Evolutionary conservation across 2,113 vertebrate genomes (phyloP).

Genomic region (Nibea albiflora): DNA sequence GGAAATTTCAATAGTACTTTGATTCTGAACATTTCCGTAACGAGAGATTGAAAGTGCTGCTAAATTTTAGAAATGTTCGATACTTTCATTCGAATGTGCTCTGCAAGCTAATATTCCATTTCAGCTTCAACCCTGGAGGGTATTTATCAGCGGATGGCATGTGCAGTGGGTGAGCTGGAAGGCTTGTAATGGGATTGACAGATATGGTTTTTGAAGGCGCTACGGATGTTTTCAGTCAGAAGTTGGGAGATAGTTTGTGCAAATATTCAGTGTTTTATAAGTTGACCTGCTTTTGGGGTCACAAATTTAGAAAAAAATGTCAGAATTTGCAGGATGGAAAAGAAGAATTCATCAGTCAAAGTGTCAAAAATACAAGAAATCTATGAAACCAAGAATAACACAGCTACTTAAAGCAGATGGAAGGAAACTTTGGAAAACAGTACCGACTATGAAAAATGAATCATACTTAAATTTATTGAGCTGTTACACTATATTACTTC

Average conservation of each 20-base stretch:
- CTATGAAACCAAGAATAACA: background rate
- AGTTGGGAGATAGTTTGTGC: slow-evolving; percentile 21
- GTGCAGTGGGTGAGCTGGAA: slow-evolving; percentile 37
- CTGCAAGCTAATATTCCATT: slow-evolving; percentile 38
- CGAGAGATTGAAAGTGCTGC: background rate
- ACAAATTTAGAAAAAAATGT: background rate
- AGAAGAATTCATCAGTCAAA: background rate
- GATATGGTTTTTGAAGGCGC: slow-evolving; percentile 33
- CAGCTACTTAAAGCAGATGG: background rate
- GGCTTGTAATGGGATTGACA: slow-evolving; percentile 48
- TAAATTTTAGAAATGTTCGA: slow-evolving; percentile 22
- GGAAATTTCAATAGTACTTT: slow-evolving; percentile 26
- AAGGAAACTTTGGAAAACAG: background rate
- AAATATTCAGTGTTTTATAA: slow-evolving; percentile 8
- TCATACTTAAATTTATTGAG: background rate
- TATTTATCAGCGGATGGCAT: slow-evolving; percentile 41
- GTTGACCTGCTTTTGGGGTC: slow-evolving; percentile 14
- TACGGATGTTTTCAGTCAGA: slow-evolving; percentile 33
- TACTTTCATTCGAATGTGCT: slow-evolving; percentile 32
- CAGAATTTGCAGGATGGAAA: background rate
- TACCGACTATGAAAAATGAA: background rate
- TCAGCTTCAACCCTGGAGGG: slow-evolving; percentile 39
- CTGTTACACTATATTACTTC: background rate
- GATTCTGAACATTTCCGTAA: slow-evolving; percentile 24
- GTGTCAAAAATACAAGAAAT: slow-evolving; percentile 9